Evolutionary conservation across 2,797 vertebrate genomes (phyloP).

Genomic region (Myotis planiceps): DNA sequence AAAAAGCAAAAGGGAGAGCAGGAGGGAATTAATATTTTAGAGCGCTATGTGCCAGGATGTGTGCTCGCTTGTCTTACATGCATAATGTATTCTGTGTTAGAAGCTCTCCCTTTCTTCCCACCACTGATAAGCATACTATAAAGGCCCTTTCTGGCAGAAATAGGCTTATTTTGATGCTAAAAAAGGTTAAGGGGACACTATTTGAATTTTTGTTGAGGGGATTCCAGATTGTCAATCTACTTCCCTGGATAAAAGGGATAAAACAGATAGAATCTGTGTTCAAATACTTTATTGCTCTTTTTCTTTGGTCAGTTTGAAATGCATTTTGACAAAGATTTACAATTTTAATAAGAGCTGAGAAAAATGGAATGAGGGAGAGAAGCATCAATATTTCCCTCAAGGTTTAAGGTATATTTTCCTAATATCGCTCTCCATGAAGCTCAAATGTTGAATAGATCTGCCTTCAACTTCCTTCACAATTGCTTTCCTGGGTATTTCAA

Average conservation of each 20-base stretch:
- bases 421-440: conserved; percentile 52
- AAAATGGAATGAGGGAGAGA: conserved; percentile 29
- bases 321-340: conserved; percentile 67
- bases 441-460: conserved; percentile 44
- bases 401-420: conserved; percentile 52
- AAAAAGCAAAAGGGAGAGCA: neutral
- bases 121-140: neutral
- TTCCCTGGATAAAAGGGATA: conserved; percentile 64
- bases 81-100: neutral
- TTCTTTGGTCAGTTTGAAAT: conserved; percentile 56
- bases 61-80: neutral
- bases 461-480: conserved; percentile 55
- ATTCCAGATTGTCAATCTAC: conserved; percentile 43
- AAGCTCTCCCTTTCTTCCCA: conserved; percentile 2
- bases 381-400: conserved; percentile 65
- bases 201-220: conserved; percentile 69
- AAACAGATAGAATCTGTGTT: conserved; percentile 61
- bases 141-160: conserved; percentile 26
- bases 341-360: conserved; percentile 68
- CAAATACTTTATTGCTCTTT: conserved; percentile 59
- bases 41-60: neutral
- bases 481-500: conserved; percentile 71
- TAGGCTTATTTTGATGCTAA: conserved; percentile 58
- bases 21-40: neutral
- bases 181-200: conserved; percentile 63